A percentile compares a stretch with the other conserved stretches of the same genome.
Evolutionary conservation across 2,797 vertebrate genomes (phyloP).

Genomic region (Streptopelia turtur): DNA sequence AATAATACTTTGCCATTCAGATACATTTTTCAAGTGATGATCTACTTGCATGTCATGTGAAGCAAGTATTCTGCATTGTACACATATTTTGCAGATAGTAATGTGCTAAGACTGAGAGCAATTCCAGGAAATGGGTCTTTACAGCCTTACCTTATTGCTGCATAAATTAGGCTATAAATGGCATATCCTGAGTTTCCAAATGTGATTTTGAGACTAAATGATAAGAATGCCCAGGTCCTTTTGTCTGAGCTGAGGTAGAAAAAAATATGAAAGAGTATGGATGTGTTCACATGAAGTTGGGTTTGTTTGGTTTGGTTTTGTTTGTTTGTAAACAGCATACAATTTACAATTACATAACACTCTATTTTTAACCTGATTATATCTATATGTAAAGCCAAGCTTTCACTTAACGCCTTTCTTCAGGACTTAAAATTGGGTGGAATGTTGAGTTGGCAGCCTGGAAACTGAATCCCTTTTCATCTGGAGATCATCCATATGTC

Average conservation of each 20-base stretch:
- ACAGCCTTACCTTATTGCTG: neutral
- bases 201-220: neutral
- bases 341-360: neutral
- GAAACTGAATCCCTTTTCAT: neutral
- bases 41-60: rapidly evolving
- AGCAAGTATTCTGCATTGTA: rapidly evolving
- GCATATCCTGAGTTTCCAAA: neutral
- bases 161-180: neutral
- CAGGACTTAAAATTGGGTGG: neutral
- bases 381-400: neutral
- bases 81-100: neutral
- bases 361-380: neutral
- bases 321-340: neutral
- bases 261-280: neutral
- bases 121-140: neutral
- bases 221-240: neutral
- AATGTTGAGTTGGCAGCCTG: neutral
- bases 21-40: neutral
- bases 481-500: neutral
- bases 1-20: neutral
- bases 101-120: neutral
- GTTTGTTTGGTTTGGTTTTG: neutral
- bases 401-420: neutral
- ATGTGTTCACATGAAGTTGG: neutral
- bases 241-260: neutral